Conservation (phyloP, 2,113 vertebrate genomes). For the Leucosticte australis region DNA sequence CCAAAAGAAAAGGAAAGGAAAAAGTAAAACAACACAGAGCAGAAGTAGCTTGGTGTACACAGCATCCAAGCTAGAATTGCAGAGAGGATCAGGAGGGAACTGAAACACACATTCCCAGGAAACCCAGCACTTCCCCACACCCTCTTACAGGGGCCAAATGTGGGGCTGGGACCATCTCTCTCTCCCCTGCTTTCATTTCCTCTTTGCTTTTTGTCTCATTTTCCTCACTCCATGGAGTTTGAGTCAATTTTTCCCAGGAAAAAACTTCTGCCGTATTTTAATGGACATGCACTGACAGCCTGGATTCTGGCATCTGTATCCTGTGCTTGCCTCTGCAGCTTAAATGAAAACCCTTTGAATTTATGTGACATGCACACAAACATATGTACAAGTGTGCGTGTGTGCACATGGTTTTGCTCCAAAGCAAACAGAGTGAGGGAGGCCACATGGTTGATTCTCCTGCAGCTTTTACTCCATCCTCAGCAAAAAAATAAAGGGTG, state of each 20-base stretch:
- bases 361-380: background rate
- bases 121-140: background rate
- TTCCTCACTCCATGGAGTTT: background rate
- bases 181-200: background rate
- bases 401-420: background rate
- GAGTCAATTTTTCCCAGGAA: background rate
- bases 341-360: background rate
- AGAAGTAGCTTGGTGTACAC: background rate
- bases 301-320: background rate
- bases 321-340: background rate
- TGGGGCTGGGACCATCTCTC: background rate
- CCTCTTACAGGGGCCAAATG: background rate
- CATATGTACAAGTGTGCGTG: background rate
- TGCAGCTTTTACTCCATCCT: background rate
- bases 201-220: background rate
- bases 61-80: background rate
- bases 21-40: background rate
- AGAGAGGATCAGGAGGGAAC: background rate
- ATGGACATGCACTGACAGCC: background rate
- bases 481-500: background rate
- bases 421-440: slow-evolving; percentile 3
- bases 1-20: background rate
- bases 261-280: background rate
- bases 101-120: background rate
- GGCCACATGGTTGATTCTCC: background rate